Evolutionary conservation across 2,797 vertebrate species (phyloP).

Genomic region (Chelidonichthys spinosus): DNA sequence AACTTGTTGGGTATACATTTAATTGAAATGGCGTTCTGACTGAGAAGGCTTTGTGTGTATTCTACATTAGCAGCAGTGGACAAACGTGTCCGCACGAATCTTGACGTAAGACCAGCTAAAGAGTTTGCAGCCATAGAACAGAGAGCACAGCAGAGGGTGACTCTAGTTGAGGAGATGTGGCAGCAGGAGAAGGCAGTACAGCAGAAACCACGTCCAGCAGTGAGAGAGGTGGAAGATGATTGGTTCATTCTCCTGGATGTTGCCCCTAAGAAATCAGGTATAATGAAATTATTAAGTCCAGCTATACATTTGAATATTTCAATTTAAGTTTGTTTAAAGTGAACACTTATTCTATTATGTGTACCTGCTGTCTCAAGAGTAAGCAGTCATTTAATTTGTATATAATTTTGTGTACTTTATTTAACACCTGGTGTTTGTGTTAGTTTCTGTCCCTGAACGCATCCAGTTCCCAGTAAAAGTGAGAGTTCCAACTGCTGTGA

Average conservation of each 20-base stretch:
- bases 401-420: not conserved
- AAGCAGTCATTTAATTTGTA: not conserved
- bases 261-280: conserved; percentile 74
- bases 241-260: conserved; percentile 72
- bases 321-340: not conserved
- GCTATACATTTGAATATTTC: not conserved
- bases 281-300: not conserved
- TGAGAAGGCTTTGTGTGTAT: conserved; percentile 32
- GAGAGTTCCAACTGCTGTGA: conserved; percentile 32
- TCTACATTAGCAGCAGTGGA: conserved; percentile 44
- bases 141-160: conserved; percentile 47
- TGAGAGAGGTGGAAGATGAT: conserved; percentile 67
- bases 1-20: not conserved
- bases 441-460: conserved; percentile 56
- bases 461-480: conserved; percentile 42
- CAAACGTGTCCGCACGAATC: conserved; percentile 9
- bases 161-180: conserved; percentile 48
- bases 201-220: conserved; percentile 34
- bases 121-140: conserved; percentile 43
- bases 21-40: not conserved
- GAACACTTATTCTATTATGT: not conserved
- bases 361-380: not conserved
- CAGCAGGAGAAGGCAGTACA: conserved; percentile 40
- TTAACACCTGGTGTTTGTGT: conserved; percentile 51
- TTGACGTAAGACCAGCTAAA: conserved; percentile 48